Evolutionary conservation across 2,888 invertebrate genomes (phyloP), one percentile per base, ranked within the genome.

Genomic region (Prosapia bicincta): DNA sequence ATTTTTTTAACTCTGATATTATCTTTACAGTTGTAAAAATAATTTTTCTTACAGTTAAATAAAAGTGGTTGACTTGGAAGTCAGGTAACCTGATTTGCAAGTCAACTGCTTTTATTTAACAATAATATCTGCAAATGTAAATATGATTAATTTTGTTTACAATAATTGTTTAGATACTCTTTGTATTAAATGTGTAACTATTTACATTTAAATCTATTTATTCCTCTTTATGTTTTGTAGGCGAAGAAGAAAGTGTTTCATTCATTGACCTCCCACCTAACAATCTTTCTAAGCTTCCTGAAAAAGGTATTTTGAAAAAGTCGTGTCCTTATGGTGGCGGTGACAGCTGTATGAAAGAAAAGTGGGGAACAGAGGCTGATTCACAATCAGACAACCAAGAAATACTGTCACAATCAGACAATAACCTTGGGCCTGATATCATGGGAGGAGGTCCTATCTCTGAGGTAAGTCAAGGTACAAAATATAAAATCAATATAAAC

Each of bases 221-320:
- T n/a, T n/a, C n/a, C n/a, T n/a, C n/a, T n/a, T 38, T 30, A 30
- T 9, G 9, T 38, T 2, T 38, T 69, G 10, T 43, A 79, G 79
- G 80, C 65, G 91, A 92, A 86, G 93, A 93, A 86, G 93, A 94
- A 84, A 88, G 88, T 78, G 92, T 93, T 82, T 92, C 93, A 76
- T 93, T 94, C 86, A 93, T 94, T 84, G 94, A 94, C 85, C 89
- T 93, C 74, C 90, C 90, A 80, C 90, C 91, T 78, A 93, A 92
- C 86, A 92, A 90, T 83, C 89, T 92, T 84, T 87, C 90, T 77
- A 93, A 93, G 85, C 87, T 93, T 81, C 93, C 94, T 82, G 95
- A 96, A 87, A 96, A 96, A 86, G 96, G 96, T 77, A 96, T 96
- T 84, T 89, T 96, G 83, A 96, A 96, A 89, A 96, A 95, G 86